Base-by-base conservation (phyloP, 2,113 vertebrate genomes). In the Phrynosoma blainvillii region DNA sequence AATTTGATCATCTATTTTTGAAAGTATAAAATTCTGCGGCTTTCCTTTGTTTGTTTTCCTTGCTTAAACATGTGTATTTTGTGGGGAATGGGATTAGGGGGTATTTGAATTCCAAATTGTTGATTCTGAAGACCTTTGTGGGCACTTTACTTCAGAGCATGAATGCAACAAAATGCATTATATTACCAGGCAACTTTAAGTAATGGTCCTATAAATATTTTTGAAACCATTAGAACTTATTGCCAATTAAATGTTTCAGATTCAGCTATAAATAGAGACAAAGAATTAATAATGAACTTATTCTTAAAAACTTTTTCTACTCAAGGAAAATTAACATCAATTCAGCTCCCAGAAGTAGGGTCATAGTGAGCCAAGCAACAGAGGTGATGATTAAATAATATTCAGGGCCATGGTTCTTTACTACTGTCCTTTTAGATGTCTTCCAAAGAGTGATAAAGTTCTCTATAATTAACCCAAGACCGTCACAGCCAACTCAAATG, bases 211-310 rank as follows among this genome's bases (percentile, higher is more conserved):
- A 40, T 36, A 85, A 23, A 47, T 65, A 62, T 42, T 5, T 65
- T 62, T 85, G 23, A 65, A 56, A 12, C 18, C 42, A 84, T 30
- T 20, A 54, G n/a, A 47, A 59, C 11, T 18, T 30, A n/a, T 8
- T 56, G 40, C 47, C 11, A 74, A 74, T 84, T 40, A 59, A 79
- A 73, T 71, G n/a, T 62, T 87, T 40, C 32, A 87, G 21, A 30
- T 42, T 27, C 66, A 52, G 71, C 13, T 71, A 7, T 79, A 40
- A 27, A 9, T 47, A 71, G 1, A 5, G 1, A 5, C 7, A n/a
- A 86, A 79, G 21, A 27, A 40, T 86, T 86, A 86, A 86, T 77
- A 84, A 62, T 42, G 62, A 77, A 71, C 36, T 54, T 65, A 52
- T 86, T 42, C 70, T 54, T 52, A 13, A 71, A 79, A 14, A 25